These are phyloP conservation scores for Polydrusus cervinus DNA, from an alignment of 2,888 invertebrate genomes.

Conservation along the genomic window DNA sequence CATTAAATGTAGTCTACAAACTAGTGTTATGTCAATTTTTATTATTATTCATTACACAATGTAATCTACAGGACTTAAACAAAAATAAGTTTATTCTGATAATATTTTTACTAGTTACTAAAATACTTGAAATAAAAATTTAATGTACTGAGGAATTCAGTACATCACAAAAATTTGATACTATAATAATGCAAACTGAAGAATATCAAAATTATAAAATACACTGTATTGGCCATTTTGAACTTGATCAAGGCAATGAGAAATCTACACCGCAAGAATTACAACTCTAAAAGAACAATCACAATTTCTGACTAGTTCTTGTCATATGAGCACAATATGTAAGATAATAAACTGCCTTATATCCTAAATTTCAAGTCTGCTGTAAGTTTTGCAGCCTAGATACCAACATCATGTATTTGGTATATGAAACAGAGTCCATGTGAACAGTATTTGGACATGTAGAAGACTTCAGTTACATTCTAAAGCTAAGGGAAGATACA, in stretches of 20 bases:
- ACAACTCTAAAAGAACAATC: constrained; percentile 2
- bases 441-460: not conserved
- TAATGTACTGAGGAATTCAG: not conserved
- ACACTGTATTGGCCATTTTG: not conserved
- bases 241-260: not conserved
- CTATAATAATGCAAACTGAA: constrained; percentile 16
- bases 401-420: not conserved
- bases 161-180: not conserved
- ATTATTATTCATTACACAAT: constrained; percentile 7
- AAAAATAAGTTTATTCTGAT: not conserved
- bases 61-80: constrained; percentile 2
- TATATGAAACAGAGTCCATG: not conserved
- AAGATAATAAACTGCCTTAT: not conserved
- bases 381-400: constrained; percentile 10
- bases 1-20: constrained; percentile 7
- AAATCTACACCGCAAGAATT: constrained; percentile 13
- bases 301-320: not conserved
- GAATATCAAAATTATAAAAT: not conserved
- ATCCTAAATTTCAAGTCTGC: not conserved
- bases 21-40: constrained; percentile 1
- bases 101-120: not conserved
- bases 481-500: constrained; percentile 35
- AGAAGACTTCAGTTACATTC: constrained; percentile 30
- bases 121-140: constrained; percentile 13
- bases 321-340: not conserved